phyloP scores from a whole-genome alignment of 1,140 invertebrate species.

The Drosophila insularis region DNA sequence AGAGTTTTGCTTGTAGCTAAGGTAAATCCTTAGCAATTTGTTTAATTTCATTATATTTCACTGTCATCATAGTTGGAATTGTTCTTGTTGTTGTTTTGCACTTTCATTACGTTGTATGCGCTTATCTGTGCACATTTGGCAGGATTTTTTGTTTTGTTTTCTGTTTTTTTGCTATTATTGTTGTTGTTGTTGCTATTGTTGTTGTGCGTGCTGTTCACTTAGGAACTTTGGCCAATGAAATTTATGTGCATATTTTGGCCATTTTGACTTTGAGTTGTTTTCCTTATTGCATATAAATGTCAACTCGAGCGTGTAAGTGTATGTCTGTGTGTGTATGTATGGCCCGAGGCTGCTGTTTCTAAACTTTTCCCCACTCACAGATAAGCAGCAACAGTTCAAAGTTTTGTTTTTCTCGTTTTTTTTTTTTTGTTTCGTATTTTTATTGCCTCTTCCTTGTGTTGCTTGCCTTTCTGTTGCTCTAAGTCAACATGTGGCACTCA shows the following conservation, averaged over 20 bases:
- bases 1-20: slow-evolving; percentile 27
- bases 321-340: slow-evolving; percentile 2
- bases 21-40: slow-evolving; percentile 61
- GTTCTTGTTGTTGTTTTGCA: slow-evolving; percentile 29
- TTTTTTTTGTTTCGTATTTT: slow-evolving; percentile 5
- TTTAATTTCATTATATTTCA: slow-evolving; percentile 69
- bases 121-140: slow-evolving; percentile 70
- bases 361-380: slow-evolving; percentile 44
- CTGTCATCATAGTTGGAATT: slow-evolving; percentile 18
- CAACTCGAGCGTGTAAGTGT: slow-evolving; percentile 29
- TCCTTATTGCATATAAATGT: slow-evolving; percentile 57
- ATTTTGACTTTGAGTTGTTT: slow-evolving; percentile 64
- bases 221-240: slow-evolving; percentile 38
- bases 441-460: slow-evolving; percentile 38
- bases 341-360: slow-evolving; percentile 28
- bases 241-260: slow-evolving; percentile 75
- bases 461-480: slow-evolving; percentile 42
- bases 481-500: slow-evolving; percentile 70
- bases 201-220: slow-evolving; percentile 32
- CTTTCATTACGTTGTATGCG: slow-evolving; percentile 32
- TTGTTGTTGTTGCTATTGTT: background rate
- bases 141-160: slow-evolving; percentile 30
- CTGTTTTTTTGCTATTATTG: slow-evolving; percentile 8
- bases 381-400: slow-evolving; percentile 73
- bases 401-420: slow-evolving; percentile 47